These are phyloP conservation scores for Mercenaria mercenaria DNA, from an alignment of 1,140 invertebrate species.

Conservation along the genomic window DNA sequence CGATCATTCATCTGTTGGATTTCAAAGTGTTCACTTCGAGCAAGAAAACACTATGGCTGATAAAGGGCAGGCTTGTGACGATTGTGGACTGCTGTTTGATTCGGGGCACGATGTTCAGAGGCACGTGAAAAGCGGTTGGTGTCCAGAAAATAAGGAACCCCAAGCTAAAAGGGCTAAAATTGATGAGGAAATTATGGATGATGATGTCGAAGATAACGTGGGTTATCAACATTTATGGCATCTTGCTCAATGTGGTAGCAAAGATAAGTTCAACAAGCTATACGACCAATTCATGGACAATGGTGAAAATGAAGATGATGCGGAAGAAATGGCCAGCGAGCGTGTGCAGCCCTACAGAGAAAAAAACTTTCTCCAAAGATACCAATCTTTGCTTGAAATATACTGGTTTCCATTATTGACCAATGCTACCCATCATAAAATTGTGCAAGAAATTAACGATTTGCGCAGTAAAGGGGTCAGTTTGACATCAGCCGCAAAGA, in stretches of 20 bases:
- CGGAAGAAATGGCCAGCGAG: background rate
- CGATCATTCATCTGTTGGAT: constrained; percentile 8
- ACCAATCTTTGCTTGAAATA: background rate
- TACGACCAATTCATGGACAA: constrained; percentile 28
- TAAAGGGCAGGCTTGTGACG: constrained; percentile 47
- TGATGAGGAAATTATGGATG: background rate
- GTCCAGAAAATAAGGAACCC: background rate
- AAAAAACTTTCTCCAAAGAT: constrained; percentile 15
- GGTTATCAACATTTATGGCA: constrained; percentile 16
- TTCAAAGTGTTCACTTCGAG: constrained; percentile 21
- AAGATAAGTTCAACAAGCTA: constrained; percentile 25
- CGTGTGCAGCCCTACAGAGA: constrained; percentile 23
- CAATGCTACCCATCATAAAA: constrained; percentile 9
- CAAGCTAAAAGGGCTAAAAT: background rate
- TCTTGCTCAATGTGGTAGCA: background rate
- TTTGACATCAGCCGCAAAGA: background rate
- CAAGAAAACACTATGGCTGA: background rate
- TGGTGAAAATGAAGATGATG: constrained; percentile 43
- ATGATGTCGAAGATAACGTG: constrained; percentile 16
- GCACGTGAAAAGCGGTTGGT: constrained; percentile 38
- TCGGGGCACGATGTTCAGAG: constrained; percentile 30
- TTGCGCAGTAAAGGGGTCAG: constrained; percentile 14
- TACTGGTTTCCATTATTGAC: constrained; percentile 41
- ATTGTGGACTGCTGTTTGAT: constrained; percentile 38
- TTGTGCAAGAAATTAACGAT: constrained; percentile 1